Base-by-base conservation (phyloP, 1,140 invertebrate species). In the Leptopilina boulardi region DNA sequence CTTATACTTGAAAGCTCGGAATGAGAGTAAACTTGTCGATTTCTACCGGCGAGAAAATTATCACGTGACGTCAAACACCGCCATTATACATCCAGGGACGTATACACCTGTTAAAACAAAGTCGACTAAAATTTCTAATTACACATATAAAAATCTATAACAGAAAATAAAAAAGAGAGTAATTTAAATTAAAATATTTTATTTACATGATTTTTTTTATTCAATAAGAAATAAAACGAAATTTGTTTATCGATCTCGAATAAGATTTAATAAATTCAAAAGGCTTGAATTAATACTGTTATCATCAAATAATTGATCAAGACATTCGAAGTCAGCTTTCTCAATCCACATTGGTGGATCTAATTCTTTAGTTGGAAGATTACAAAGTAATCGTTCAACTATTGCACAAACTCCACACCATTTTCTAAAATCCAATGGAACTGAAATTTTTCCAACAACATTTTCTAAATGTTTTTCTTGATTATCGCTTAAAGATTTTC, bases 281-380 rank as follows among this genome's bases (percentile, higher is more conserved):
- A 51, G 47, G n/a, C 8, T 51, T 51, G 47, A 51, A 51, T 51
- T 8, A 51, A 51, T 51, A 18, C 72, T 70, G 77, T 83, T 66
- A 78, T 77, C 26, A 72, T 23, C 3, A 26, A 80, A 74, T 84
- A 88, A 87, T 47, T 71, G 8, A 38, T 41, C 26, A 3, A 34
- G 13, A 18, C 15, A 34, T 34, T 71, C 70, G 11, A 71, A 19
- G 11, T 41, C 26, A 41, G 15, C 8, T 34, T 4, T 41, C 5
- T 71, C 70, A 41, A 71, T 71, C 18, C 23, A 26, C 3, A 15
- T 70, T 15, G 5, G 54, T 54, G 15, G 13, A 26, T 38, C 47
- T 13, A 41, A 66, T 9, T 47, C 51, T 26, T 44, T 59, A 23
- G 15, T 13, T 34, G 9, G 59, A 21, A 47, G 23, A 44, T 42